Evolutionary conservation across 2,888 invertebrate genomes (phyloP).

Genomic region (Tachina lurida): DNA sequence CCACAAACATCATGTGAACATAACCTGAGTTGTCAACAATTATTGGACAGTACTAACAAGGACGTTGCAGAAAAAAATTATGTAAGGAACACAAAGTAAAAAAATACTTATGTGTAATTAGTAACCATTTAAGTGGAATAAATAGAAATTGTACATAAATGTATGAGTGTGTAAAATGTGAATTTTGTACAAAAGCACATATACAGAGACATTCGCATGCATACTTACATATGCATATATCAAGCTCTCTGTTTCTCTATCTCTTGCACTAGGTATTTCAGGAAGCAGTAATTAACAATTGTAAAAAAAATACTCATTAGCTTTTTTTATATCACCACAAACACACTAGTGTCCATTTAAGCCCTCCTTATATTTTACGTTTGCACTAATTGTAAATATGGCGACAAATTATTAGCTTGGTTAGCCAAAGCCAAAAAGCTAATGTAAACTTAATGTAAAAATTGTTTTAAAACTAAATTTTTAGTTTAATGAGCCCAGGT

Average conservation of each 20-base stretch:
- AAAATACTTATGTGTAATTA: constrained; percentile 51
- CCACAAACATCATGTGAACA: background rate
- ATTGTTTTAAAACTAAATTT: constrained; percentile 31
- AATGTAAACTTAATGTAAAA: constrained; percentile 48
- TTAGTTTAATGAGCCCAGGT: constrained; percentile 13
- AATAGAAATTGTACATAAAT: constrained; percentile 27
- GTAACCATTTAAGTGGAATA: constrained; percentile 50
- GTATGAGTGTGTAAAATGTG: background rate
- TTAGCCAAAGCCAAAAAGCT: constrained; percentile 33
- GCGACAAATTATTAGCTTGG: constrained; percentile 36
- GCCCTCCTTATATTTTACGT: background rate
- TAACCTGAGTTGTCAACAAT: constrained; percentile 23
- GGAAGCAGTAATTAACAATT: constrained; percentile 18
- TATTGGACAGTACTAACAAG: constrained; percentile 45
- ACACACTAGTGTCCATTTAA: background rate
- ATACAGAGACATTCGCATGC: background rate
- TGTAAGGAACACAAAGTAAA: background rate
- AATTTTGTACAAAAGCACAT: background rate
- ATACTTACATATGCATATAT: background rate
- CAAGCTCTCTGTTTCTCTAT: background rate
- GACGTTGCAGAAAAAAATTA: constrained; percentile 22
- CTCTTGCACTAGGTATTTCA: constrained; percentile 14
- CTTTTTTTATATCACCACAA: constrained; percentile 1
- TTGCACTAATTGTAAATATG: constrained; percentile 42
- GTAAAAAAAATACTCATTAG: constrained; percentile 6